Evolutionary conservation across 1,140 invertebrate species (phyloP).

Genomic region (Drosophila nikananu): DNA sequence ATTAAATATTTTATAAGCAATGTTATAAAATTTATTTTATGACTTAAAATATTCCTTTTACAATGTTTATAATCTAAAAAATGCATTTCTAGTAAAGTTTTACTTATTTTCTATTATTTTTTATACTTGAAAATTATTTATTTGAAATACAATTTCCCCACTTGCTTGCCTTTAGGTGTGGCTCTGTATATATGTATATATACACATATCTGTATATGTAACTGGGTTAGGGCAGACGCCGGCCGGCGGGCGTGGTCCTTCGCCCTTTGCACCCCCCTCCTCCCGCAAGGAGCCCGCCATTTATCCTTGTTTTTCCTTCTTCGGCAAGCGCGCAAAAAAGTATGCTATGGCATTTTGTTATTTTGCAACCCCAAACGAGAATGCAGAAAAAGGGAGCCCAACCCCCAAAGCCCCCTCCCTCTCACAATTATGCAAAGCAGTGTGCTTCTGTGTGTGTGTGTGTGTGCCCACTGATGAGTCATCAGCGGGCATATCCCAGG

Average conservation of each 20-base stretch:
- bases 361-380: slow-evolving; percentile 63
- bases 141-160: background rate
- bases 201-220: slow-evolving; percentile 16
- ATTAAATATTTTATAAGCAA: background rate
- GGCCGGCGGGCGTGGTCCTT: slow-evolving; percentile 24
- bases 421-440: slow-evolving; percentile 39
- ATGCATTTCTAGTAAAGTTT: background rate
- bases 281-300: background rate
- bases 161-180: background rate
- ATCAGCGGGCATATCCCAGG: slow-evolving; percentile 38
- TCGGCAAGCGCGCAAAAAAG: slow-evolving; percentile 60
- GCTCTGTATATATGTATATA: background rate
- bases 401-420: background rate
- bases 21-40: too few species aligned
- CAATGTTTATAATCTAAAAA: background rate
- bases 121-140: rapidly evolving
- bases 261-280: background rate
- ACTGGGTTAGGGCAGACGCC: slow-evolving; percentile 47
- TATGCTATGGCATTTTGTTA: slow-evolving; percentile 76
- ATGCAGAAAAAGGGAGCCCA: slow-evolving; percentile 14
- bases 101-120: background rate
- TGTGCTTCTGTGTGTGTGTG: slow-evolving; percentile 18
- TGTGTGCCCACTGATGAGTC: slow-evolving; percentile 48
- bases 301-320: slow-evolving; percentile 12
- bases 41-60: background rate